Conservation (phyloP, 2,888 invertebrate species). For the Thymelicus acteon region DNA sequence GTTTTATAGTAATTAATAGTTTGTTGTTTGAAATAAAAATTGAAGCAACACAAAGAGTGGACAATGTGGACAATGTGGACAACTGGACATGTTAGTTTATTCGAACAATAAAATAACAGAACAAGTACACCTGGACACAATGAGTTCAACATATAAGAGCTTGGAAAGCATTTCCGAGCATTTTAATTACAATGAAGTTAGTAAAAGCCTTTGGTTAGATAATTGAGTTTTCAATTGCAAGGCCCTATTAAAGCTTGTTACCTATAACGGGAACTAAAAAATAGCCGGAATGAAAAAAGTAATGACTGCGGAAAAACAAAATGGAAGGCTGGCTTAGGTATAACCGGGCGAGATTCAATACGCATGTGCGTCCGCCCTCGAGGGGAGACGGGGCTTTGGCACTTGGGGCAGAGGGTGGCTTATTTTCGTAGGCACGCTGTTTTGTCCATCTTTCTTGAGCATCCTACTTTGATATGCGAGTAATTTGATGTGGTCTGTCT, state of each 20-base stretch:
- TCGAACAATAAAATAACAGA: neutral
- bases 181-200: conserved; percentile 32
- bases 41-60: neutral
- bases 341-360: conserved; percentile 60
- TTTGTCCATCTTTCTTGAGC: conserved; percentile 57
- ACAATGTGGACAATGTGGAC: neutral
- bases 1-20: conserved; percentile 2
- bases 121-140: neutral
- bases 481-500: conserved; percentile 57
- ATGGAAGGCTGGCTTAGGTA: conserved; percentile 76
- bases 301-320: conserved; percentile 73
- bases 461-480: conserved; percentile 56
- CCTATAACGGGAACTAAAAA: conserved; percentile 40
- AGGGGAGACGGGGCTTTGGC: conserved; percentile 47
- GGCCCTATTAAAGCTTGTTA: conserved; percentile 43
- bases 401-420: conserved; percentile 53
- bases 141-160: conserved; percentile 2
- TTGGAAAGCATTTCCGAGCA: conserved; percentile 9
- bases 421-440: conserved; percentile 58
- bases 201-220: conserved; percentile 29
- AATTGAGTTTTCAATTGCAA: conserved; percentile 47
- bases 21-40: conserved; percentile 6
- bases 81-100: neutral
- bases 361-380: conserved; percentile 75
- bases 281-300: conserved; percentile 41